A percentile compares a stretch with the other conserved stretches of the same genome.
Conservation (phyloP, 2,888 invertebrate species). For the Hydropsyche betteni region DNA sequence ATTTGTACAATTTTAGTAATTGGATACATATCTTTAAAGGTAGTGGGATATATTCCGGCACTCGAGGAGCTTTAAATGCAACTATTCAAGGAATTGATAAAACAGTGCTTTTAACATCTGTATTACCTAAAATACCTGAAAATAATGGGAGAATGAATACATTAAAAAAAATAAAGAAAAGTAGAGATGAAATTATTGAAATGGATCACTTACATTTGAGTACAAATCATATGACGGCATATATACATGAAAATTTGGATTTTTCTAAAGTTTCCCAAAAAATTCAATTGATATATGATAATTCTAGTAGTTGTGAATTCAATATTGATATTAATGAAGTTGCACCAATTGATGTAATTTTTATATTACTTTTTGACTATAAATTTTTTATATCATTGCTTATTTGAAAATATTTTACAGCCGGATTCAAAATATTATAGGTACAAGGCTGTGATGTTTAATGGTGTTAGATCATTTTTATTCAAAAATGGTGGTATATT, state of each 20-base stretch:
- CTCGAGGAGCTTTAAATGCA: slow-evolving; percentile 61
- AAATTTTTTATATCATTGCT: neutral
- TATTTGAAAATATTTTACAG: slow-evolving; percentile 13
- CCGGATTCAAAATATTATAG: slow-evolving; percentile 55
- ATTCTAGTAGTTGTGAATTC: slow-evolving; percentile 60
- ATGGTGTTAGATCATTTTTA: slow-evolving; percentile 64
- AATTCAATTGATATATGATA: slow-evolving; percentile 59
- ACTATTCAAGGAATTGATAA: slow-evolving; percentile 62
- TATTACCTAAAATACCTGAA: slow-evolving; percentile 63
- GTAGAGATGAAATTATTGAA: neutral
- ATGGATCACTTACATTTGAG: slow-evolving; percentile 60
- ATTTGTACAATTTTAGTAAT: neutral
- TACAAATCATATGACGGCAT: slow-evolving; percentile 59
- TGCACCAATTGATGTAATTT: neutral
- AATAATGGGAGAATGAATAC: slow-evolving; percentile 48
- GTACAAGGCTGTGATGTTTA: slow-evolving; percentile 65
- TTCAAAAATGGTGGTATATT: slow-evolving; percentile 64
- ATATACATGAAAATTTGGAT: slow-evolving; percentile 55
- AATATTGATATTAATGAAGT: slow-evolving; percentile 54
- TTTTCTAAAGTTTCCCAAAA: slow-evolving; percentile 54
- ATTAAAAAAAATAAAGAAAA: slow-evolving; percentile 44
- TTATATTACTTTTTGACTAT: slow-evolving; percentile 2
- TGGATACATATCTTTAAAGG: slow-evolving; percentile 60
- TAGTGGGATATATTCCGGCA: slow-evolving; percentile 77
- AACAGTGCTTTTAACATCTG: slow-evolving; percentile 60